These are phyloP conservation scores for Cynopterus brachyotis DNA, from an alignment of 2,113 vertebrate genomes.

Conservation along the genomic window DNA sequence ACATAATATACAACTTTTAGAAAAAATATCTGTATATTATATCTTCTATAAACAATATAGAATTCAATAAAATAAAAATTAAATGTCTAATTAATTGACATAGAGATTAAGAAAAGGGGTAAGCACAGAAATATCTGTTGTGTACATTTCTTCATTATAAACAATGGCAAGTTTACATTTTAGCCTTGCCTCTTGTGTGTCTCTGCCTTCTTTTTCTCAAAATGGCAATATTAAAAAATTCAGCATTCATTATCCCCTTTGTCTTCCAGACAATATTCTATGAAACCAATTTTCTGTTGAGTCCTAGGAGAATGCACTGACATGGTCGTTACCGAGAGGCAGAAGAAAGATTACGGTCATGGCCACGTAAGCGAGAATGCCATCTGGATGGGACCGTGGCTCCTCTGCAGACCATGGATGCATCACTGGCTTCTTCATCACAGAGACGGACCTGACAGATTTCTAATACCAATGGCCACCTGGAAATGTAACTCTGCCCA, in stretches of 20 bases:
- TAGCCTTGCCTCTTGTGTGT: not conserved
- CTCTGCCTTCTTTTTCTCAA: not conserved
- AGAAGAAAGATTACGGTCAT: not conserved
- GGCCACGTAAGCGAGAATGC: rapidly evolving
- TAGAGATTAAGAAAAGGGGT: not conserved
- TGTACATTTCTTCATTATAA: not conserved
- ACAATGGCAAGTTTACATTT: not conserved
- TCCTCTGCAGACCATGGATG: not conserved
- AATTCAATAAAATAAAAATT: not conserved
- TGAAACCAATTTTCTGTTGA: not conserved
- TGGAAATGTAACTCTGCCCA: slow-evolving; percentile 24
- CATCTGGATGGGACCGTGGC: slow-evolving; percentile 26
- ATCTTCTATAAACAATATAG: not conserved
- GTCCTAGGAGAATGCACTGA: not conserved
- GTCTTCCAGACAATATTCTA: not conserved
- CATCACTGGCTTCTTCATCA: not conserved
- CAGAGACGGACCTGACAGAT: not conserved
- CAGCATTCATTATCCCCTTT: not conserved
- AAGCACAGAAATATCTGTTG: not conserved
- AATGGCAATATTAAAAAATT: not conserved
- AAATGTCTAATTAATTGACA: not conserved
- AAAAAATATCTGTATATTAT: not conserved
- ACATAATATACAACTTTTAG: not conserved
- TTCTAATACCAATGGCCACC: slow-evolving; percentile 6
- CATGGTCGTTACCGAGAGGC: not conserved